Evolutionary conservation across 2,113 vertebrate genomes (phyloP).

Genomic region (Nothobranchius kuhntae): DNA sequence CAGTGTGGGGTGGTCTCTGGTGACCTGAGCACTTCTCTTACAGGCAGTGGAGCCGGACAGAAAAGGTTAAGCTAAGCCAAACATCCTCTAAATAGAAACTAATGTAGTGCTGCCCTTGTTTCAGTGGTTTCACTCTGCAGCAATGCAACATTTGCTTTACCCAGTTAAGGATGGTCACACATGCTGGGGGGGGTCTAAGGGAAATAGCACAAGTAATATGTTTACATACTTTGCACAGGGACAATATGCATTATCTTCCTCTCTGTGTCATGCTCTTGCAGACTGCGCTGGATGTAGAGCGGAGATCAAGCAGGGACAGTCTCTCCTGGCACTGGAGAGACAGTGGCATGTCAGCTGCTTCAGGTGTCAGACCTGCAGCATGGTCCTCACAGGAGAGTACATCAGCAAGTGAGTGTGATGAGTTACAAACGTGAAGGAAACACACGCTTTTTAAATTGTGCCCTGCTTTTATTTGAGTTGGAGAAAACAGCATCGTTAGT

Average conservation of each 20-base stretch:
- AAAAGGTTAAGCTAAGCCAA: constrained; percentile 54
- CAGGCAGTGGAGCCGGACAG: constrained; percentile 30
- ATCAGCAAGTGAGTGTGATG: constrained; percentile 95
- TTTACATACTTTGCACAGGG: background rate
- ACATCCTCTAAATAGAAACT: constrained; percentile 58
- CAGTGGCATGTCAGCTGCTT: constrained; percentile 99
- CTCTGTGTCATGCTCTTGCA: constrained; percentile 46
- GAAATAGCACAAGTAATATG: background rate
- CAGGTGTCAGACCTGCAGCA: constrained; percentile 93
- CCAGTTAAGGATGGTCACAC: constrained; percentile 16
- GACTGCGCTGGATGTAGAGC: constrained; percentile 96
- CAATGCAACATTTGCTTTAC: constrained; percentile 35
- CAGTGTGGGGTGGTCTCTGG: constrained; percentile 29
- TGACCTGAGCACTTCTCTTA: constrained; percentile 16
- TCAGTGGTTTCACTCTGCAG: constrained; percentile 19
- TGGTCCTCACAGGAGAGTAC: constrained; percentile 96
- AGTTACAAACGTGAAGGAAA: background rate
- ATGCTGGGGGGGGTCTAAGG: constrained; percentile 7
- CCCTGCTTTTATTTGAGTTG: background rate
- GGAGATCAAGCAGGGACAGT: constrained; percentile 97
- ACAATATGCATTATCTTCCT: background rate
- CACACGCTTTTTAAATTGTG: background rate
- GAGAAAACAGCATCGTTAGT: background rate
- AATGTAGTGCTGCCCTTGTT: constrained; percentile 57
- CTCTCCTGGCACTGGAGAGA: constrained; percentile 94